Percentiles rank a stretch among this genome's conserved stretches.
phyloP scores from a whole-genome alignment of 2,797 vertebrate species.

The Synaphobranchus kaupii region DNA sequence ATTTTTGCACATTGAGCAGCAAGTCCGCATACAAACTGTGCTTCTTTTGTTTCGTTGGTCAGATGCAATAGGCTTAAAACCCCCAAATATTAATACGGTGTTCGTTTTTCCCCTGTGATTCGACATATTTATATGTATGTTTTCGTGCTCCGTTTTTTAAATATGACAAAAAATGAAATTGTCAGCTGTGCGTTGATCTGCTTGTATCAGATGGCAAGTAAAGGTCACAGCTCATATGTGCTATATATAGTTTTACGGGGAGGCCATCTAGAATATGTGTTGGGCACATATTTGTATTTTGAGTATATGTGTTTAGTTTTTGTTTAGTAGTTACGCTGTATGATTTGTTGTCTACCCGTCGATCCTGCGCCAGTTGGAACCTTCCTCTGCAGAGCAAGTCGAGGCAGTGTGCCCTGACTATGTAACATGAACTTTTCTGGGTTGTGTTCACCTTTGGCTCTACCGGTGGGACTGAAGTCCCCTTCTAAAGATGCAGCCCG shows the following conservation, averaged over 20 bases:
- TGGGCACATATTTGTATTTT: slow-evolving; percentile 13
- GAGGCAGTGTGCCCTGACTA: background rate
- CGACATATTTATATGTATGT: background rate
- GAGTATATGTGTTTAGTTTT: slow-evolving; percentile 17
- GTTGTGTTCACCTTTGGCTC: background rate
- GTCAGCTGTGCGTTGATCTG: background rate
- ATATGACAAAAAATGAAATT: background rate
- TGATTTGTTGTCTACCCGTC: background rate
- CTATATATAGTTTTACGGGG: slow-evolving; percentile 9
- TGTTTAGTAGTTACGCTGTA: slow-evolving; percentile 24
- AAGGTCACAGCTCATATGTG: background rate
- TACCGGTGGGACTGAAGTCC: background rate
- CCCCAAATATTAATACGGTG: background rate
- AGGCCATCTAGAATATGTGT: slow-evolving; percentile 6
- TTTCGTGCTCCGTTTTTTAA: background rate
- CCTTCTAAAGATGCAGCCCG: slow-evolving; percentile 17
- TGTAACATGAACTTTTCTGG: background rate
- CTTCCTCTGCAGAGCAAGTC: background rate
- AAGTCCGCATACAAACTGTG: background rate
- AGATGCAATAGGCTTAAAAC: background rate
- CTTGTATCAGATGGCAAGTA: background rate
- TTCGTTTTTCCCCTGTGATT: background rate
- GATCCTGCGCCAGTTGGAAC: background rate
- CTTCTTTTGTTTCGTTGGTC: background rate
- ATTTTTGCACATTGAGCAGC: background rate